Conservation (phyloP, 2,797 vertebrate genomes). For the Pipistrellus pygmaeus region DNA sequence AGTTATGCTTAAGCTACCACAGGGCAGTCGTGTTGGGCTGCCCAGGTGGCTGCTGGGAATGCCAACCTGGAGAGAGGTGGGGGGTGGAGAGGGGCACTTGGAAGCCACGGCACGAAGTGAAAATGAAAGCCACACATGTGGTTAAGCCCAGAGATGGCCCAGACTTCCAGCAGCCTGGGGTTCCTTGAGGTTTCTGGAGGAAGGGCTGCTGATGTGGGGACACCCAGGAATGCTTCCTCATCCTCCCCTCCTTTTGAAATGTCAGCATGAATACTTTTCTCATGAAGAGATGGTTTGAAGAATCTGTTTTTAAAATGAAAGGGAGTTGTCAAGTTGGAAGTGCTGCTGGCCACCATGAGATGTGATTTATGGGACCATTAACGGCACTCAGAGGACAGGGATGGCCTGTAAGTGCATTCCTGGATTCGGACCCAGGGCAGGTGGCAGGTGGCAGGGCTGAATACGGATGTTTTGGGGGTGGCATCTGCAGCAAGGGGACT, state of each 20-base stretch:
- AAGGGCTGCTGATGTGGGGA: fast-evolving
- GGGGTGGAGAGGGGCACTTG: neutral
- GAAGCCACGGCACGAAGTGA: neutral
- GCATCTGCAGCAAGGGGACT: neutral
- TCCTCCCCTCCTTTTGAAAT: neutral
- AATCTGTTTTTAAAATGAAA: slow-evolving; percentile 61
- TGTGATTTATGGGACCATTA: slow-evolving; percentile 20
- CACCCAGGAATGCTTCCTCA: neutral
- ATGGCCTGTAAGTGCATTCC: neutral
- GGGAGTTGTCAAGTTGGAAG: neutral
- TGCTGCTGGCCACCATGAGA: neutral
- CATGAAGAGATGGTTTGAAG: neutral
- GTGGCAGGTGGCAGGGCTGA: neutral
- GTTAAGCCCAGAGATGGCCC: neutral
- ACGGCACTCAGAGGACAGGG: neutral
- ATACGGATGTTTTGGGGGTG: neutral
- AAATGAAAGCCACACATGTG: neutral
- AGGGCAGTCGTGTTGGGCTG: fast-evolving
- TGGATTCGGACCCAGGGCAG: neutral
- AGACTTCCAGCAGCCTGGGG: neutral
- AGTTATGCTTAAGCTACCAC: neutral
- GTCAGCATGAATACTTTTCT: neutral
- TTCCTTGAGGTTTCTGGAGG: neutral
- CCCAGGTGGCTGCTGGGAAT: neutral
- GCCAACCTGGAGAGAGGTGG: neutral